A percentile compares a stretch with the other conserved stretches of the same genome.
phyloP scores from a whole-genome alignment of 2,888 invertebrate genomes.

The Cabera pusaria region DNA sequence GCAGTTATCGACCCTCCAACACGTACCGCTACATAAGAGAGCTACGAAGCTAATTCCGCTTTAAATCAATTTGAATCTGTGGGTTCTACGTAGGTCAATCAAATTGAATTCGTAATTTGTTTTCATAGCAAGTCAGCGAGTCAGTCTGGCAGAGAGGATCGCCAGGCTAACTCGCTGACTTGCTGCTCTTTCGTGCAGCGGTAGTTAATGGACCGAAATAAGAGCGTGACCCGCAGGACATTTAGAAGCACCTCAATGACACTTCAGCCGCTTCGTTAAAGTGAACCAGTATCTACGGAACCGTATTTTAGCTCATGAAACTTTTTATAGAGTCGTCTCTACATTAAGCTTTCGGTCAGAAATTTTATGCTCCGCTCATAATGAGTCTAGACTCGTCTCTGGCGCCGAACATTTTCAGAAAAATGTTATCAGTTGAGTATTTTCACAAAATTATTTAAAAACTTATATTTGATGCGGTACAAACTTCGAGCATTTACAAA shows the following conservation, averaged over 20 bases:
- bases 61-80: constrained; percentile 20
- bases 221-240: constrained; percentile 39
- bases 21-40: too few relatives aligned
- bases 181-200: constrained; percentile 46
- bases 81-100: constrained; percentile 44
- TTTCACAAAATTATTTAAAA: too few relatives aligned
- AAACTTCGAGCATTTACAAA: too few relatives aligned
- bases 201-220: constrained; percentile 51
- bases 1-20: too few relatives aligned
- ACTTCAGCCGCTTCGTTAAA: constrained; percentile 24
- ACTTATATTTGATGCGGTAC: too few relatives aligned
- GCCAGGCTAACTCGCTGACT: too few relatives aligned
- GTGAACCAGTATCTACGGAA: constrained; percentile 12
- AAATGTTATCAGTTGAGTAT: constrained; percentile 3
- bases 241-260: constrained; percentile 29
- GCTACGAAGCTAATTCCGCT: constrained; percentile 11
- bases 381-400: constrained; percentile 4
- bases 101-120: constrained; percentile 57
- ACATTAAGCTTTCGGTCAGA: constrained; percentile 9
- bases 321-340: constrained; percentile 13
- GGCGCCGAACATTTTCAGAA: constrained; percentile 7
- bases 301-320: constrained; percentile 17
- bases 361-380: constrained; percentile 13
- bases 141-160: constrained; percentile 38
- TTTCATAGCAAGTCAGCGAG: constrained; percentile 46